Conservation (phyloP, 92 coral and sea anemone species). For the Metridium senile region DNA sequence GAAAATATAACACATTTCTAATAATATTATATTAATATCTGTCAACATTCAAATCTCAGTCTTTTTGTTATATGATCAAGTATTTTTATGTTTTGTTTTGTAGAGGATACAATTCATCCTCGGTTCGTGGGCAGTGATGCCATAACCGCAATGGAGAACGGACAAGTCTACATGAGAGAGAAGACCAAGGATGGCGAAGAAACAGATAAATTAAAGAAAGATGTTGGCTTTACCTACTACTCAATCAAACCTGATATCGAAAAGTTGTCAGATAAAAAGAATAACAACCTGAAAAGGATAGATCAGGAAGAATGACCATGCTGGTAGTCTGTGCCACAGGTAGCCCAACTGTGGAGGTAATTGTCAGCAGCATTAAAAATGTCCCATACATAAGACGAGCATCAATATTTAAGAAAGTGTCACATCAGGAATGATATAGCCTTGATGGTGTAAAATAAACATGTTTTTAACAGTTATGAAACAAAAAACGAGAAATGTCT, state of each 20-base stretch:
- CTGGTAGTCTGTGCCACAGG: no score
- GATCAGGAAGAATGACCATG: not conserved
- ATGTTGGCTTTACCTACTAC: slow-evolving; percentile 1
- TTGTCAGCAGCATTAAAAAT: no score
- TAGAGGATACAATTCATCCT: not conserved
- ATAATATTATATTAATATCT: no score
- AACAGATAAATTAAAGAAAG: not conserved
- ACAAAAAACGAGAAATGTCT: no score
- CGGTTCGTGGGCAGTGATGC: not conserved
- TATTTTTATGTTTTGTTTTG: not conserved
- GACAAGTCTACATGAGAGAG: not conserved
- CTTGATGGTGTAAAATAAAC: no score
- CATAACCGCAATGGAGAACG: not conserved
- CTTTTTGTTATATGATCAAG: not conserved
- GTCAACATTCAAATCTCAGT: no score
- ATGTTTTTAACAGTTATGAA: no score
- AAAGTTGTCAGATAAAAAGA: not conserved
- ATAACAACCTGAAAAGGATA: not conserved
- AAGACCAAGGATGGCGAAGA: not conserved
- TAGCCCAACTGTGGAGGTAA: no score
- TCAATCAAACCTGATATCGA: slow-evolving; percentile 17
- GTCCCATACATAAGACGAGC: no score
- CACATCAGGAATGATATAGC: no score
- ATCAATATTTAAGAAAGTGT: no score
- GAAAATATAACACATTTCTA: no score